Evolutionary conservation across 2,113 vertebrate genomes (phyloP), one percentile per base, ranked within the genome.

Genomic region (Rhinoderma darwinii): DNA sequence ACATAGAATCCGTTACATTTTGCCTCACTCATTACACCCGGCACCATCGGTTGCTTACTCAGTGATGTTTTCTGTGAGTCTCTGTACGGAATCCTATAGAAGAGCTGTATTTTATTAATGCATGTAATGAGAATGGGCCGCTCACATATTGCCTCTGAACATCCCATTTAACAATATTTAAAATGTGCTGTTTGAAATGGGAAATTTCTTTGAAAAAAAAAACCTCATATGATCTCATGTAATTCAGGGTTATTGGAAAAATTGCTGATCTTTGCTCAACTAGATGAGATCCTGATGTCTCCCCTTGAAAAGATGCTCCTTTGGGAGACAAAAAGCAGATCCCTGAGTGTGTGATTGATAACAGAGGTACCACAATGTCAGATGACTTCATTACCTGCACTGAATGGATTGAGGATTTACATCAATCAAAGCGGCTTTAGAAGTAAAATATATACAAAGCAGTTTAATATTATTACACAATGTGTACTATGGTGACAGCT

Each of bases 281-380:
- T 86, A 86, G 84, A 86, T 86, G 75, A 86, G 84, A 86, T 80
- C 84, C 84, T 86, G 59, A 86, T 86, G 84, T 80, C 84, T 86
- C 51, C 61, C 77, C 84, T 80, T 80, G 63, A 86, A 86, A 86
- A 68, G 84, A 80, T 79, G 84, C 84, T 86, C 84, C 75, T 54
- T 22, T 54, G 84, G 84, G 84, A 86, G 84, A 80, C 76, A 72
- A 80, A 86, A 70, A 63, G 7, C 76, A 80, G 84, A 86, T 70
- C 75, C 22, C 44, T 20, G 27, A 72, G 61, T 18, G 25, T 80
- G 61, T 86, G 84, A 86, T 86, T 86, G 76, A 86, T 86, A 86
- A 86, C 84, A 86, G 84, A 86, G 76, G 75, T 80, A 80, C 84
- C 84, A 27, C 30, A 27, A 41, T 86, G 59, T 72, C 76, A 70